Conservation (phyloP, 2,113 vertebrate genomes). For the Phaethornis superciliosus region DNA sequence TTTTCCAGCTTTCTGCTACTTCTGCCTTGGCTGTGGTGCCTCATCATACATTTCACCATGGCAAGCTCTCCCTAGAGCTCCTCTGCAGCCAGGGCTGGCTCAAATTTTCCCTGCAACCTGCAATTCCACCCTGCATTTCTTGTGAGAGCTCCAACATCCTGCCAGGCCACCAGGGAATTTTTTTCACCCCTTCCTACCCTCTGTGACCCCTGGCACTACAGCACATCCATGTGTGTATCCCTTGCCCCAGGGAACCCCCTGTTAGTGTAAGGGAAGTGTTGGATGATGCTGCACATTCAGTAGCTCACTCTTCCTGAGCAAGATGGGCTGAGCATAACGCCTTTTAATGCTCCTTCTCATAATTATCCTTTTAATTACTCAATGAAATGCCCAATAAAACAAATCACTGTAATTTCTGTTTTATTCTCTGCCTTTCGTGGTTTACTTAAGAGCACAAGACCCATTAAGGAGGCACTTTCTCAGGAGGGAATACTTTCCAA, state of each 20-base stretch:
- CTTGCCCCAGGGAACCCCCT: fast-evolving
- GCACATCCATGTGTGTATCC: neutral
- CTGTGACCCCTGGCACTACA: fast-evolving
- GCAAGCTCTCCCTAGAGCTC: neutral
- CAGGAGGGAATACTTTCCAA: conserved; percentile 14
- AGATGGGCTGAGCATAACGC: neutral
- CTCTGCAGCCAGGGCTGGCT: neutral
- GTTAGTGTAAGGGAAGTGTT: fast-evolving
- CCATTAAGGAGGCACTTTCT: conserved; percentile 23
- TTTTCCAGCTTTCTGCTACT: neutral
- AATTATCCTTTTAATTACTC: conserved; percentile 69
- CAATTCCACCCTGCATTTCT: neutral
- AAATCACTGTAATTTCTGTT: conserved; percentile 47
- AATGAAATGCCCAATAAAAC: conserved; percentile 70
- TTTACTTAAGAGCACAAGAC: conserved; percentile 32
- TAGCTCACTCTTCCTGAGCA: neutral
- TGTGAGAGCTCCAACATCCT: neutral
- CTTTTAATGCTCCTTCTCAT: conserved; percentile 31
- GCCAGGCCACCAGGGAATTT: fast-evolving
- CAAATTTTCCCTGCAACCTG: neutral
- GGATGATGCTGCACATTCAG: neutral
- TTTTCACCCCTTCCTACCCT: neutral
- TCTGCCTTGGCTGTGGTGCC: neutral
- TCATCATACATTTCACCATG: neutral
- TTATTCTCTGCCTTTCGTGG: neutral